Evolutionary conservation across 2,113 vertebrate genomes (phyloP).

Genomic region (Trichechus manatus): DNA sequence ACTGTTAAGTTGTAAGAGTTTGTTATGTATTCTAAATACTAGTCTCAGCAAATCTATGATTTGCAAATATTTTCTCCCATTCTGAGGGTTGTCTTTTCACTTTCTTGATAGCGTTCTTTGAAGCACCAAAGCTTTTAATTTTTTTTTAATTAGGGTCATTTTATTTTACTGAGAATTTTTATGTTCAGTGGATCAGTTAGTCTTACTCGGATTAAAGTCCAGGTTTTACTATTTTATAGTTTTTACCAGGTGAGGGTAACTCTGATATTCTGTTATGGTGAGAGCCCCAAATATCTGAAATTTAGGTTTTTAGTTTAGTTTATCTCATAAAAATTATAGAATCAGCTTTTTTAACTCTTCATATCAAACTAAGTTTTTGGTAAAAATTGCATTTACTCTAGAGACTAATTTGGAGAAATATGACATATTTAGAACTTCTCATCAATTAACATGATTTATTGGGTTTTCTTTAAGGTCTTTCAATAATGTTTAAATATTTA

Average conservation of each 20-base stretch:
- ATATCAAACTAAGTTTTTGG: neutral
- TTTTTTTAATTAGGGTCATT: neutral
- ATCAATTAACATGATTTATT: neutral
- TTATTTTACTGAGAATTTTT: neutral
- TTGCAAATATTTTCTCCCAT: too few species aligned
- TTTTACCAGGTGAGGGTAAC: neutral
- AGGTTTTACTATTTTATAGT: neutral
- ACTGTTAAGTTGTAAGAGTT: too few species aligned
- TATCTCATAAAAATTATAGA: neutral
- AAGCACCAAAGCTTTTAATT: too few species aligned
- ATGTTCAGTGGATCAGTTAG: neutral
- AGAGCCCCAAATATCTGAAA: neutral
- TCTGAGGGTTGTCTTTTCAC: too few species aligned
- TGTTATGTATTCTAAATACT: too few species aligned
- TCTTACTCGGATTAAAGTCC: neutral
- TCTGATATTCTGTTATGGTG: neutral
- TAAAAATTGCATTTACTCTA: neutral
- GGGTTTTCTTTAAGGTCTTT: neutral
- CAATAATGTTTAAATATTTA: neutral
- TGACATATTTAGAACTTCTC: neutral
- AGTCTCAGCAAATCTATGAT: too few species aligned
- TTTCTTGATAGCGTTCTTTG: too few species aligned
- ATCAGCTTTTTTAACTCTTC: neutral
- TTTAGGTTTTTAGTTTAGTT: neutral
- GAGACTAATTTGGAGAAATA: neutral